Evolutionary conservation across 2,888 invertebrate genomes (phyloP).

Genomic region (Ormyrus labotus): DNA sequence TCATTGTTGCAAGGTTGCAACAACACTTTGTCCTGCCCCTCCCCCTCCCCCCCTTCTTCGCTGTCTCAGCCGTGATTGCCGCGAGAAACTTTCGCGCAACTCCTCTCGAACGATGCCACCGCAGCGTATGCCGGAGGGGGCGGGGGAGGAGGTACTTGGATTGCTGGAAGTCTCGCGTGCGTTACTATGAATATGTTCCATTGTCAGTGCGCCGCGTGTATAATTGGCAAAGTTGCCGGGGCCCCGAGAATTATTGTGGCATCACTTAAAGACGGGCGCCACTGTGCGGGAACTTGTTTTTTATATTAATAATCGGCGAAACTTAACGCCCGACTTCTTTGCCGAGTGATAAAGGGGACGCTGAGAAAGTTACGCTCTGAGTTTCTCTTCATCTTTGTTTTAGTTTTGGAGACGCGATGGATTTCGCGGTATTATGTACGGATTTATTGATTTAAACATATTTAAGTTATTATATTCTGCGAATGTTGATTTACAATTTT

Average conservation of each 20-base stretch:
- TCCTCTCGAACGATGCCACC: constrained; percentile 31
- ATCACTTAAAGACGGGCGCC: constrained; percentile 21
- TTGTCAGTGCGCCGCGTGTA: constrained; percentile 30
- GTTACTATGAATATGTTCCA: constrained; percentile 46
- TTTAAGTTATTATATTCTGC: no score
- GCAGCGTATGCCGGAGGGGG: background rate
- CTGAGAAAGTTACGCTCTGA: no score
- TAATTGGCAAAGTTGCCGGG: constrained; percentile 40
- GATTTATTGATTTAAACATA: no score
- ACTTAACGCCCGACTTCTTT: background rate
- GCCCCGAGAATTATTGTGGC: constrained; percentile 27
- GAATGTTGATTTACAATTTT: no score
- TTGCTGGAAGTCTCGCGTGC: constrained; percentile 38
- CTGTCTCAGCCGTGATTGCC: constrained; percentile 12
- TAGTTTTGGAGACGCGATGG: no score
- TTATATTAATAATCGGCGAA: constrained; percentile 11
- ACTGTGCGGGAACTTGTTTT: background rate
- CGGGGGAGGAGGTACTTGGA: constrained; percentile 8
- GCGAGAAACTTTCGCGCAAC: constrained; percentile 30
- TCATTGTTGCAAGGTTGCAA: constrained; percentile 58
- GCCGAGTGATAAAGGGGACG: background rate
- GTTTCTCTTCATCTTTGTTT: no score
- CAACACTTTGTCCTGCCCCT: constrained; percentile 22
- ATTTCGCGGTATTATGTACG: no score
- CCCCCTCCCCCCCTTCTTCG: background rate